phyloP scores from a whole-genome alignment of 92 coral and sea anemone genomes.

The Epizoanthus scotinus region DNA sequence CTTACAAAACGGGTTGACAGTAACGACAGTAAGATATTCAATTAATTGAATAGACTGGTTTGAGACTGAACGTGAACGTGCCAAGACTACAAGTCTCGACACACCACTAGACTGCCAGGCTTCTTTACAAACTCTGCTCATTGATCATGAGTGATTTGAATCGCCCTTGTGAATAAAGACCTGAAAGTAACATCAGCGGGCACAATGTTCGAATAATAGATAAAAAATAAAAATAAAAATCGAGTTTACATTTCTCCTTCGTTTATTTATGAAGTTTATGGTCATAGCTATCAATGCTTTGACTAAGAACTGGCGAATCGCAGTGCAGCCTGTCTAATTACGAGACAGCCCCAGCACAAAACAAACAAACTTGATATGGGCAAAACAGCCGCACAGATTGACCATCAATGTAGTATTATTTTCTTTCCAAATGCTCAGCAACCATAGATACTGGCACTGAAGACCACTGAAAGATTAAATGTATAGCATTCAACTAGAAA shows the following conservation, averaged over 20 bases:
- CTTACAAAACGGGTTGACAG: too few species aligned
- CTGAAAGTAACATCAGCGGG: slow-evolving; percentile 22
- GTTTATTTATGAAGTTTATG: slow-evolving; percentile 26
- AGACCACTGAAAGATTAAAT: neutral
- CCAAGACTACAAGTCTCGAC: too few species aligned
- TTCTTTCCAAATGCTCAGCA: slow-evolving; percentile 29
- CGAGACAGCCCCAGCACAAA: slow-evolving; percentile 38
- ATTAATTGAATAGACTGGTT: too few species aligned
- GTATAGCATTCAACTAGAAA: neutral
- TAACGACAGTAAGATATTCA: too few species aligned
- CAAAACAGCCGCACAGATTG: slow-evolving; percentile 7
- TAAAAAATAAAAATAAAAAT: slow-evolving; percentile 4
- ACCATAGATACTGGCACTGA: neutral
- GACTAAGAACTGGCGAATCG: slow-evolving; percentile 29
- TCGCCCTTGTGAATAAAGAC: neutral
- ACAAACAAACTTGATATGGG: slow-evolving; percentile 33
- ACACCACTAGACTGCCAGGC: too few species aligned
- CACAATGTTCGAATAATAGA: slow-evolving; percentile 23
- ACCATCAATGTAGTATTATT: slow-evolving; percentile 14
- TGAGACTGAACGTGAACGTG: too few species aligned
- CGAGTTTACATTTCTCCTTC: slow-evolving; percentile 13
- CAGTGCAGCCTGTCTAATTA: neutral
- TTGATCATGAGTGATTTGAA: too few species aligned
- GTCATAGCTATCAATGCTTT: slow-evolving; percentile 21
- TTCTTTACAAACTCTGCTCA: too few species aligned